These are phyloP conservation scores for Pelosia muscerda DNA, from an alignment of 2,888 invertebrate genomes.

Conservation along the genomic window DNA sequence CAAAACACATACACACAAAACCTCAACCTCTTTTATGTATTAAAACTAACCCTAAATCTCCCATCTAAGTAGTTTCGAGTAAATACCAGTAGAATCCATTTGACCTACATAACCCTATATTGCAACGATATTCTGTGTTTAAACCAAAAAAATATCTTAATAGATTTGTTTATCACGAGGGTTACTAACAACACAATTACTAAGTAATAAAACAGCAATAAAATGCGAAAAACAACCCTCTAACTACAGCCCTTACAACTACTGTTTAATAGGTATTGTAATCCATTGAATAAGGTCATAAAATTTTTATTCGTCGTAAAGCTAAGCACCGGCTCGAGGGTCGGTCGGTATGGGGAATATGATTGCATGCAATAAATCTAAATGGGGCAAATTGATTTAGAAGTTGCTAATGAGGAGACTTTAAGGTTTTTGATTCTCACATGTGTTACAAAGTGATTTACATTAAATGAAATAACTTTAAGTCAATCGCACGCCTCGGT, in stretches of 20 bases:
- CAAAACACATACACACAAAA: too few relatives aligned
- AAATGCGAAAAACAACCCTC: conserved; percentile 37
- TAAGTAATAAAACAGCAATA: conserved; percentile 36
- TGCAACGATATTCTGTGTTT: background rate
- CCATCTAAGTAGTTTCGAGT: too few relatives aligned
- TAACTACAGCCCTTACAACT: conserved; percentile 43
- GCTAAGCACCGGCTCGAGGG: conserved; percentile 39
- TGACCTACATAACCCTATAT: background rate
- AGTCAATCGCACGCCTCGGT: background rate
- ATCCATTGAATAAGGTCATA: conserved; percentile 46
- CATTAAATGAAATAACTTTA: background rate
- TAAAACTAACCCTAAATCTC: too few relatives aligned
- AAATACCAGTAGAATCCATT: background rate
- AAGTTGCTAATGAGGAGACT: conserved; percentile 29
- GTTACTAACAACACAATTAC: conserved; percentile 23
- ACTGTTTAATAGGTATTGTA: conserved; percentile 46
- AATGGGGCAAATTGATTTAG: conserved; percentile 43
- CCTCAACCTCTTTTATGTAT: too few relatives aligned
- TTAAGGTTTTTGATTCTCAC: background rate
- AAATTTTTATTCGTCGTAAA: conserved; percentile 50
- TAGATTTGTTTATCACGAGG: conserved; percentile 12
- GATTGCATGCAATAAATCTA: conserved; percentile 42
- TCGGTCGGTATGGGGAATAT: conserved; percentile 22
- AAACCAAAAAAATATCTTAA: conserved; percentile 1
- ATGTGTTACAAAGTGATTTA: background rate